Percentiles rank a stretch among this genome's conserved stretches.
These are phyloP conservation scores for Python bivittatus DNA, from an alignment of 2,113 vertebrate species.

Conservation along the genomic window DNA sequence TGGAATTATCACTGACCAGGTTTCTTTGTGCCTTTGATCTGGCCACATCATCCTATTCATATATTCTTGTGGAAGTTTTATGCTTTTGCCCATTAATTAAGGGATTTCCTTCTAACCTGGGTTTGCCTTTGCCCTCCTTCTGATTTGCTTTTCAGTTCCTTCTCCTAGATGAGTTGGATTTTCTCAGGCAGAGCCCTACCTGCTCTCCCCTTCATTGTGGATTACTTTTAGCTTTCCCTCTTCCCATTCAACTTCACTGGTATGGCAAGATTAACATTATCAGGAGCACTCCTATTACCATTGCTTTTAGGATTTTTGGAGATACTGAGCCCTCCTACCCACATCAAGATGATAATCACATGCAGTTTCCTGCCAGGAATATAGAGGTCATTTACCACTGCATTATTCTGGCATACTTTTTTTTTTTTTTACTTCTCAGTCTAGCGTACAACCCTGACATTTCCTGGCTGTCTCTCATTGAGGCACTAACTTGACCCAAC, in stretches of 20 bases:
- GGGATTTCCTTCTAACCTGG: neutral
- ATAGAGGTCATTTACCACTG: neutral
- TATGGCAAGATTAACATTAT: neutral
- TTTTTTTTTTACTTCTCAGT: neutral
- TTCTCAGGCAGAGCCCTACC: neutral
- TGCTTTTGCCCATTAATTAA: neutral
- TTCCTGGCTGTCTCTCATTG: neutral
- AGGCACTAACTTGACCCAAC: neutral
- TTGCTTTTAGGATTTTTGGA: neutral
- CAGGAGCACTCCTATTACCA: neutral
- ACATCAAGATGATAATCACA: neutral
- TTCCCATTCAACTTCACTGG: neutral
- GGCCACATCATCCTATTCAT: neutral
- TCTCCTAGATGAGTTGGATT: neutral
- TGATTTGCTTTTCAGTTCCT: neutral
- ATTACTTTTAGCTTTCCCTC: neutral
- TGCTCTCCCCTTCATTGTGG: neutral
- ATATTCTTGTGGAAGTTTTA: neutral
- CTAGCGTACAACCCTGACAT: neutral
- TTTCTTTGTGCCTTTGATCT: neutral
- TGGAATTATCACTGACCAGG: too few species aligned
- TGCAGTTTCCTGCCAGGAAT: neutral
- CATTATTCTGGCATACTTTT: neutral
- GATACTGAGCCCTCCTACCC: neutral
- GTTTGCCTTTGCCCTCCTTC: neutral